Evolutionary conservation across 2,113 vertebrate genomes (phyloP), one percentile per base, ranked within the genome.

Genomic region (Xiphophorus hellerii): DNA sequence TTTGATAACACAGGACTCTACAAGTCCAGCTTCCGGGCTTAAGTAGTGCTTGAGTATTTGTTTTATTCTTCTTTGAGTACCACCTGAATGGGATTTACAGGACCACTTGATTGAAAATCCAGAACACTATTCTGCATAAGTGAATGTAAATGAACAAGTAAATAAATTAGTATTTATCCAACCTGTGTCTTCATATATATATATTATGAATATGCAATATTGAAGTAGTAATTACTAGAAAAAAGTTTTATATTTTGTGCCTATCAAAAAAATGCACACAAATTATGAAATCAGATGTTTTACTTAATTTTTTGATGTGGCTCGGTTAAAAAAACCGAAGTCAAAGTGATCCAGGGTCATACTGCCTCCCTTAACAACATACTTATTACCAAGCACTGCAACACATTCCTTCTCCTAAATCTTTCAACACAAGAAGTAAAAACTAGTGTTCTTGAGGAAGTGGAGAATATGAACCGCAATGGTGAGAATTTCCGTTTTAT

Each of bases 401-500:
- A 62, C 54, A 44, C 73, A 31, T 65, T 81, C 82, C 74, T 71
- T 85, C 65, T 64, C 75, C 62, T 69, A 69, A 73, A 79, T 75
- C 73, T 89, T 88, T 90, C 72, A 78, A 80, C 83, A 69, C 76
- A 48, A 48, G 44, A 48, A 48, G 15, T 48, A 48, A 48, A 17
- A 48, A 71, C 86, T 35, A 0, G 74, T 77, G 27, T 60, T 77
- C 39, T 48, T 14, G 1, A 62, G 48, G 48, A 69, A 73, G 66
- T 51, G 63, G 66, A 25, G 69, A 84, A 85, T 74, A 88, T 80
- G 29, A 89, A 81, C 75, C 78, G 58, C 78, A 66, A 20, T 28
- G 44, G 71, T 72, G 44, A 78, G 83, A 82, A 84, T 88, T 86
- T 86, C 90, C 78, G 71, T 84, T 76, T 80, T 65, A 81, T 76